Evolutionary conservation across 1,140 invertebrate species (phyloP).

Genomic region (Periplaneta americana): DNA sequence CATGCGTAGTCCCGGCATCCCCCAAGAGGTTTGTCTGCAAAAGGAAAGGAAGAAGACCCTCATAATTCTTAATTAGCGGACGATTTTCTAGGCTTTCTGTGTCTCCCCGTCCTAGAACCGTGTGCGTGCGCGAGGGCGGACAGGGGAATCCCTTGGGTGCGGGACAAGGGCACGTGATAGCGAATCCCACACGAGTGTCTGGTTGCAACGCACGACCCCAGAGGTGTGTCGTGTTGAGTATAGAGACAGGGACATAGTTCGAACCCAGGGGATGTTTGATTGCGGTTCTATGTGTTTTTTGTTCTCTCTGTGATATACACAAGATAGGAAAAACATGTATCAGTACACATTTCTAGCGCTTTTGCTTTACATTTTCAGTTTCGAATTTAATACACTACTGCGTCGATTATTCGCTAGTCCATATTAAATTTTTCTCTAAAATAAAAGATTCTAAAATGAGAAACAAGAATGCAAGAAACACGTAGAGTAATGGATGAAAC

Average conservation of each 20-base stretch:
- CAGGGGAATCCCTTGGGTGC: neutral
- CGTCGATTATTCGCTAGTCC: too few species aligned
- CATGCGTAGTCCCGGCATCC: neutral
- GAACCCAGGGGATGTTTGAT: neutral
- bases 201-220: neutral
- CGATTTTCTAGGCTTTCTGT: conserved; percentile 4
- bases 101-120: neutral
- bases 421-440: too few species aligned
- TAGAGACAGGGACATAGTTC: neutral
- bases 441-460: too few species aligned
- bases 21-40: neutral
- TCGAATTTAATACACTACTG: too few species aligned
- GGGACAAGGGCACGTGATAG: neutral
- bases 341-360: too few species aligned
- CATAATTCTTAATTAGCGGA: conserved; percentile 9
- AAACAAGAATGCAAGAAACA: too few species aligned
- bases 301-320: too few species aligned
- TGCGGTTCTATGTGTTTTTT: neutral
- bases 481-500: too few species aligned
- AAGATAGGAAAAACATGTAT: too few species aligned
- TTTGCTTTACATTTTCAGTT: too few species aligned
- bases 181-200: neutral
- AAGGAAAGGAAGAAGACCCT: neutral
- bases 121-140: neutral
- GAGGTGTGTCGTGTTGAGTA: too few species aligned